Base-by-base conservation (phyloP, 2,888 invertebrate genomes). In the Sepioteuthis lessoniana region DNA sequence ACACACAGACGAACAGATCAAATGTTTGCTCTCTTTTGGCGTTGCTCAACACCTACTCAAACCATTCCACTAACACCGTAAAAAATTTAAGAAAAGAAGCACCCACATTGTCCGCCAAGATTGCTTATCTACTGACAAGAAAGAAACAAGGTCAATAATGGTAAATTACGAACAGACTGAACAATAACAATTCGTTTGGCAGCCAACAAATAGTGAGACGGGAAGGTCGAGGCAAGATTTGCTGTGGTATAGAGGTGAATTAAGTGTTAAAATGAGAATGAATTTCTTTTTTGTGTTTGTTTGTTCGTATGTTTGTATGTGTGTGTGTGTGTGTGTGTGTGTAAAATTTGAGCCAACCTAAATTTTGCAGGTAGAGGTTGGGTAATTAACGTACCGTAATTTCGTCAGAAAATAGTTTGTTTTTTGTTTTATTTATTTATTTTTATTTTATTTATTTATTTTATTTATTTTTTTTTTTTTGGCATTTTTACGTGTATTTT, bases 141-240 rank as follows among this genome's bases (percentile, higher is more conserved):
- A 76, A 76, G 76, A 76, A 76, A 76, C n/a, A n/a, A n/a, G 76
- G 76, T 76, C 76, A 76, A 76, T 76, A 76, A 76, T 76, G 76
- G 76, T 76, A n/a, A 76, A 76, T 76, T 76, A 76, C 76, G 1
- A 76, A 76, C 76, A n/a, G 76, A 35, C 76, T 35, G 35, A 76
- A 76, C 76, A 76, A 76, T n/a, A 76, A 76, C 76, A 76, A 76
- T 76, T 76, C n/a, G 76, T 76, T 76, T 76, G 76, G 76, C 76
- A 76, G n/a, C 4, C n/a, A 35, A 76, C 76, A 76, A 76, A 76
- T 16, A 76, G n/a, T 76, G 76, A 76, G 76, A 76, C 76, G 76
- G n/a, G 35, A 76, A 76, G 76, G 76, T 76, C 76, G 76, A 76
- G 76, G n/a, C n/a, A 76, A 76, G 76, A 76, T 76, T 76, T 76